A percentile compares a stretch with the other conserved stretches of the same genome.
These are phyloP conservation scores for Tenrec ecaudatus DNA, from an alignment of 2,113 vertebrate genomes.

Conservation along the genomic window DNA sequence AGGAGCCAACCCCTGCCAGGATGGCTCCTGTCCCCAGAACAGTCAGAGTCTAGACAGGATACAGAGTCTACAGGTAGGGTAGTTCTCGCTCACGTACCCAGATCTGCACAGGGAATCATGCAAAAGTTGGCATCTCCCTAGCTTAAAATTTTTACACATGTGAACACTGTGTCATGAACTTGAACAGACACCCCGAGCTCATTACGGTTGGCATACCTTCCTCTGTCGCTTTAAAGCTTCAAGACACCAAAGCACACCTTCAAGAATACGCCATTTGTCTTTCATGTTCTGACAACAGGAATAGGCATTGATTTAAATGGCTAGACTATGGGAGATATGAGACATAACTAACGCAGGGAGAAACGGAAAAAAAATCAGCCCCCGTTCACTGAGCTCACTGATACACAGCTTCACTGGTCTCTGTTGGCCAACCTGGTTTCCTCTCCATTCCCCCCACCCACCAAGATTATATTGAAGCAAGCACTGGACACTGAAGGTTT, in stretches of 20 bases:
- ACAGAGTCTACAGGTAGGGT: not conserved
- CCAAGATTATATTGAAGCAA: not conserved
- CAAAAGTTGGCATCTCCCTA: not conserved
- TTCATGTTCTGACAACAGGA: not conserved
- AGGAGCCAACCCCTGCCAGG: not conserved
- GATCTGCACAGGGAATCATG: not conserved
- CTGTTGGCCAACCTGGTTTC: not conserved
- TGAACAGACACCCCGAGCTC: not conserved
- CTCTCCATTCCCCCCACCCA: not conserved
- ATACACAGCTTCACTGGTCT: not conserved
- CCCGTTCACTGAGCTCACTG: not conserved
- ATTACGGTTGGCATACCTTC: not conserved
- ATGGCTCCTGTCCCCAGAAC: not conserved
- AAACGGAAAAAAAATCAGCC: not conserved
- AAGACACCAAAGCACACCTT: not conserved
- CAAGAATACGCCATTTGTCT: not conserved
- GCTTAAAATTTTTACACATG: not conserved
- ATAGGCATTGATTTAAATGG: not conserved
- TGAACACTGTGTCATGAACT: not conserved
- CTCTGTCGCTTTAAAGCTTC: slow-evolving; percentile 9
- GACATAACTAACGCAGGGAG: not conserved
- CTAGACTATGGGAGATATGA: not conserved
- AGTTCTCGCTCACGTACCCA: not conserved
- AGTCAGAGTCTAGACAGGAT: not conserved
- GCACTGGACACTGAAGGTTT: not conserved